phyloP scores from a whole-genome alignment of 1,140 invertebrate species.

The Asbolus verrucosus region DNA sequence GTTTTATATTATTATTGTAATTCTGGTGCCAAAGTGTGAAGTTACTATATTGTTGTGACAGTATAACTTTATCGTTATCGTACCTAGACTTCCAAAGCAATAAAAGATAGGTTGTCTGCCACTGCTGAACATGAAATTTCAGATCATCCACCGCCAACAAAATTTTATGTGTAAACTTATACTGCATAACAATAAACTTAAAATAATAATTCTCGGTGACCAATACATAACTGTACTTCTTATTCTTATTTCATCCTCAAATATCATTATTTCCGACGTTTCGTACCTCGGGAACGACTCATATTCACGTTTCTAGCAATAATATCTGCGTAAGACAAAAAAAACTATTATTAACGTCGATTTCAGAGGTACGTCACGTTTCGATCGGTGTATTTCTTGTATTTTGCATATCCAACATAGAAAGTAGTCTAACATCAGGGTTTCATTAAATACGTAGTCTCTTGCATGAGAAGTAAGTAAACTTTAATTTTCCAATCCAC shows the following conservation, averaged over 20 bases:
- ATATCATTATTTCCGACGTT: background rate
- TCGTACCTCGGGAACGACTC: slow-evolving; percentile 14
- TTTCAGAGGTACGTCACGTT: slow-evolving; percentile 29
- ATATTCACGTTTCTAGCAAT: background rate
- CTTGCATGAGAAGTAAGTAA: slow-evolving; percentile 41
- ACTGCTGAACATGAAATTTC: background rate
- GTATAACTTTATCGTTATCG: slow-evolving; percentile 47
- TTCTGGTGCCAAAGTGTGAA: slow-evolving; percentile 62
- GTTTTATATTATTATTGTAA: slow-evolving; percentile 57
- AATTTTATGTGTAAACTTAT: slow-evolving; percentile 31
- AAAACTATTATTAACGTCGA: background rate
- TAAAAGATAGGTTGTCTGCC: slow-evolving; percentile 9
- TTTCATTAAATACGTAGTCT: slow-evolving; percentile 41
- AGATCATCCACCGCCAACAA: background rate
- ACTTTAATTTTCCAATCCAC: slow-evolving; percentile 29
- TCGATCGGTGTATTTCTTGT: slow-evolving; percentile 21
- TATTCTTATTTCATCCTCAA: slow-evolving; percentile 59
- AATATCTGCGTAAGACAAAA: background rate
- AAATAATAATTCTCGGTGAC: slow-evolving; percentile 53
- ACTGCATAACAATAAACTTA: slow-evolving; percentile 48
- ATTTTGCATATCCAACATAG: slow-evolving; percentile 45
- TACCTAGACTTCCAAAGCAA: slow-evolving; percentile 20
- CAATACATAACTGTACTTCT: slow-evolving; percentile 54
- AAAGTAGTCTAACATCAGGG: slow-evolving; percentile 46
- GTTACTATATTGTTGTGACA: slow-evolving; percentile 58